Percentiles rank a stretch among this genome's conserved stretches.
Evolutionary conservation across 2,797 vertebrate species (phyloP).

Genomic region (Cynopterus sphinx): DNA sequence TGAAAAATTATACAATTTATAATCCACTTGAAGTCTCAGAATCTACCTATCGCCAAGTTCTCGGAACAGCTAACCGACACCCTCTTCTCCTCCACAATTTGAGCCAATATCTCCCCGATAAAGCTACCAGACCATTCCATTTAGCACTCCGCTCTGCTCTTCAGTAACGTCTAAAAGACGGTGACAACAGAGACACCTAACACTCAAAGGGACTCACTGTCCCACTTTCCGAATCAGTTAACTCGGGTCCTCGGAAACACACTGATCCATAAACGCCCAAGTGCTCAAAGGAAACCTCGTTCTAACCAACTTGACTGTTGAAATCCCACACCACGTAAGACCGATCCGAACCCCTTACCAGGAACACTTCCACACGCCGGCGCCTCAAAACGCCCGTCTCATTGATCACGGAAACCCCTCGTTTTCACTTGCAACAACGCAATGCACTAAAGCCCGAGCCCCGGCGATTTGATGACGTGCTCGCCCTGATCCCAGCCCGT

Average conservation of each 20-base stretch:
- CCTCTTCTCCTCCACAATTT: not conserved
- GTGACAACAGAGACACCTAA: not conserved
- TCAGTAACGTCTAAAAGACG: not conserved
- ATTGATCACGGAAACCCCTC: not conserved
- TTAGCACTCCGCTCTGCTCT: not conserved
- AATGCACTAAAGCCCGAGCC: not conserved
- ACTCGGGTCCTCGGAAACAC: not conserved
- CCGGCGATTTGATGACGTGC: not conserved
- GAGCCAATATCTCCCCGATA: not conserved
- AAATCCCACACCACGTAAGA: not conserved
- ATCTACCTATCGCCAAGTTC: not conserved
- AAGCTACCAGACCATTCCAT: not conserved
- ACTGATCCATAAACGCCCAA: not conserved
- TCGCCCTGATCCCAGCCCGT: not conserved
- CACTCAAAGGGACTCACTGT: not conserved
- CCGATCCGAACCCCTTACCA: not conserved
- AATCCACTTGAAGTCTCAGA: conserved; percentile 9
- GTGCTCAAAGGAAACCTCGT: not conserved
- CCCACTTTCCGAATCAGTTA: conserved; percentile 24
- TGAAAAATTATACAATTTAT: not conserved
- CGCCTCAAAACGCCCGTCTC: not conserved
- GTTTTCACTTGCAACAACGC: not conserved
- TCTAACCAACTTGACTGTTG: not conserved
- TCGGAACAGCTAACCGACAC: conserved; percentile 6
- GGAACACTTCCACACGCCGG: not conserved